These are phyloP conservation scores for Jordanella pulchra DNA, from an alignment of 2,797 vertebrate species.

Conservation along the genomic window DNA sequence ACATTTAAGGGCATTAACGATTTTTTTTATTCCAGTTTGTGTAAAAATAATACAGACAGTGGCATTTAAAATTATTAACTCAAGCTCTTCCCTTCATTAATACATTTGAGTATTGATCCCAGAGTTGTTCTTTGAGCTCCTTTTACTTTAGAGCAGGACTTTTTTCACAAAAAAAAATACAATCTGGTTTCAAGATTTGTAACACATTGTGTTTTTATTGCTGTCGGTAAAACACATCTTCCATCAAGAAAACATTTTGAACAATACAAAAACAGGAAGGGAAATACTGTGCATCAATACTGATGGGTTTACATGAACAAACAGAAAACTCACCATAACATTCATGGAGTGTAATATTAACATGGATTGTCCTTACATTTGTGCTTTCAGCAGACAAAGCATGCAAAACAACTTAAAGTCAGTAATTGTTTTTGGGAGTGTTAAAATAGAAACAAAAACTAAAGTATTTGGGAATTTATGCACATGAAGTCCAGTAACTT, in stretches of 20 bases:
- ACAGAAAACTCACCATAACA: conserved; percentile 44
- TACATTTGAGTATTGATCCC: background rate
- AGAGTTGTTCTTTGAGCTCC: background rate
- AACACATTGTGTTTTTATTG: conserved; percentile 73
- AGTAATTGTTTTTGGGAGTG: background rate
- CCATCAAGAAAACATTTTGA: conserved; percentile 60
- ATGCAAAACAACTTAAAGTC: conserved; percentile 7
- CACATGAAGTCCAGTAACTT: background rate
- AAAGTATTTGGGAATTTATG: conserved; percentile 6
- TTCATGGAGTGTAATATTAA: conserved; percentile 53
- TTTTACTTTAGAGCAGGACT: background rate
- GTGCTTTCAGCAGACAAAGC: conserved; percentile 38
- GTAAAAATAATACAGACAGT: background rate
- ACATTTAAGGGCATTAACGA: background rate
- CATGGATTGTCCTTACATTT: conserved; percentile 52
- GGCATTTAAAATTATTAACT: background rate
- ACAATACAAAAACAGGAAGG: conserved; percentile 63
- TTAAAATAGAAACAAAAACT: background rate
- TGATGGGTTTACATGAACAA: conserved; percentile 35
- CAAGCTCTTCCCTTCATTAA: background rate
- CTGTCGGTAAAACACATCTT: conserved; percentile 71
- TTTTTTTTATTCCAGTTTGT: background rate
- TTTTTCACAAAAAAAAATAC: too few species aligned
- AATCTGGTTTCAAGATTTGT: conserved; percentile 27
- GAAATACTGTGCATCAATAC: conserved; percentile 59